A percentile compares a stretch with the other conserved stretches of the same genome.
phyloP scores from a whole-genome alignment of 2,888 invertebrate genomes.

The Plebejus anna region DNA sequence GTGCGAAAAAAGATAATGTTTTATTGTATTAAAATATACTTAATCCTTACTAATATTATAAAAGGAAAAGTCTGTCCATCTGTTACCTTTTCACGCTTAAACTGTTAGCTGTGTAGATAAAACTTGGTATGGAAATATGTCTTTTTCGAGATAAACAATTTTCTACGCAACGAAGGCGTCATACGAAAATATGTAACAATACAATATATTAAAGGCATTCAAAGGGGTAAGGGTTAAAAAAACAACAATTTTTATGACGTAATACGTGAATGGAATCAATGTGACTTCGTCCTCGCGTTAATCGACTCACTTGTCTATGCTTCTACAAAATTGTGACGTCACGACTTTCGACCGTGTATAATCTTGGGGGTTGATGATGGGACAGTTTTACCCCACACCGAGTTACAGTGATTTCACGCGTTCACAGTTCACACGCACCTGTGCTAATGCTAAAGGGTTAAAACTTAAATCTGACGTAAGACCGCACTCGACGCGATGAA shows the following conservation, averaged over 20 bases:
- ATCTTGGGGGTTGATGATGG: slow-evolving; percentile 71
- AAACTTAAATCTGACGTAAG: neutral
- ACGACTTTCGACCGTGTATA: slow-evolving; percentile 59
- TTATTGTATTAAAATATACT: neutral
- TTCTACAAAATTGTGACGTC: neutral
- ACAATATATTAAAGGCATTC: neutral
- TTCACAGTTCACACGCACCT: slow-evolving; percentile 68
- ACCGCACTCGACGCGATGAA: slow-evolving; percentile 3
- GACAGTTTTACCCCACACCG: slow-evolving; percentile 74
- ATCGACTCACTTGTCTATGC: neutral
- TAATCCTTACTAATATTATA: neutral
- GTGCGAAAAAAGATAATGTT: neutral
- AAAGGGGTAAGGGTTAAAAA: neutral
- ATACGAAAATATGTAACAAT: neutral
- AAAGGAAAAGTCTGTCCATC: too few relatives aligned
- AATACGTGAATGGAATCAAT: too few relatives aligned
- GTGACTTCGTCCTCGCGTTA: neutral
- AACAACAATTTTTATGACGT: too few relatives aligned
- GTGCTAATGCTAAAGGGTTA: slow-evolving; percentile 28
- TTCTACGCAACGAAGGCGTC: too few relatives aligned
- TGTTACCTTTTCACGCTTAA: too few relatives aligned
- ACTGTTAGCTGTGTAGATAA: too few relatives aligned
- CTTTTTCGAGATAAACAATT: too few relatives aligned
- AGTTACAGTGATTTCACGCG: slow-evolving; percentile 75
- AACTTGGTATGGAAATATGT: too few relatives aligned